Evolutionary conservation across 1,140 invertebrate species (phyloP).

Genomic region (Drosophila arawakana): DNA sequence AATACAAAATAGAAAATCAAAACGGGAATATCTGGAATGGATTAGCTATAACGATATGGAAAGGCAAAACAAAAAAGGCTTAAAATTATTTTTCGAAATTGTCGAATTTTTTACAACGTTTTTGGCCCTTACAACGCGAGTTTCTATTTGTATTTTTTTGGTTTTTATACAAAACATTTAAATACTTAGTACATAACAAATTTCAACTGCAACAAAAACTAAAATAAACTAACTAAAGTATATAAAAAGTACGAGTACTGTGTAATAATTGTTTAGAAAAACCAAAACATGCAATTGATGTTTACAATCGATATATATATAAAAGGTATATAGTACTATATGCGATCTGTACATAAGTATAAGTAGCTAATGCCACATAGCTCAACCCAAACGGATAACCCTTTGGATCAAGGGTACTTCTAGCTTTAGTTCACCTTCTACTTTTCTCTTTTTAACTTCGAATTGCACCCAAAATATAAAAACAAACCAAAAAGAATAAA

Average conservation of each 20-base stretch:
- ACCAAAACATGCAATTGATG: constrained; percentile 37
- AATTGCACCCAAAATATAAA: constrained; percentile 17
- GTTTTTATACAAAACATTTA: constrained; percentile 56
- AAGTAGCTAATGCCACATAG: constrained; percentile 65
- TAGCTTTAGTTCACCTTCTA: constrained; percentile 23
- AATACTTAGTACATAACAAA: constrained; percentile 12
- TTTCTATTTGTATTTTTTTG: constrained; percentile 29
- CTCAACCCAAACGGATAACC: constrained; percentile 22
- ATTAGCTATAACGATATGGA: constrained; percentile 41
- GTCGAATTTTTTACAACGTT: constrained; percentile 56
- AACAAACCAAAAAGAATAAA: constrained; percentile 1
- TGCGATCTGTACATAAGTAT: constrained; percentile 25
- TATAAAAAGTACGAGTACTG: constrained; percentile 9
- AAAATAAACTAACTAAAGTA: background rate
- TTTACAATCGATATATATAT: constrained; percentile 43
- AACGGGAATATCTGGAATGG: constrained; percentile 23
- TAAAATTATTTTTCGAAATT: constrained; percentile 79
- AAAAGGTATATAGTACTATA: background rate
- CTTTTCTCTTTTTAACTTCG: constrained; percentile 23
- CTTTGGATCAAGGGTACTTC: background rate
- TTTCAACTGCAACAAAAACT: constrained; percentile 7
- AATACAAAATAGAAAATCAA: constrained; percentile 18
- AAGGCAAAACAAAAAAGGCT: constrained; percentile 55
- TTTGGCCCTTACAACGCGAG: constrained; percentile 59
- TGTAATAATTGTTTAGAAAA: constrained; percentile 30